Conservation (phyloP, 2,888 invertebrate genomes). For the Apotomis betuletana region DNA sequence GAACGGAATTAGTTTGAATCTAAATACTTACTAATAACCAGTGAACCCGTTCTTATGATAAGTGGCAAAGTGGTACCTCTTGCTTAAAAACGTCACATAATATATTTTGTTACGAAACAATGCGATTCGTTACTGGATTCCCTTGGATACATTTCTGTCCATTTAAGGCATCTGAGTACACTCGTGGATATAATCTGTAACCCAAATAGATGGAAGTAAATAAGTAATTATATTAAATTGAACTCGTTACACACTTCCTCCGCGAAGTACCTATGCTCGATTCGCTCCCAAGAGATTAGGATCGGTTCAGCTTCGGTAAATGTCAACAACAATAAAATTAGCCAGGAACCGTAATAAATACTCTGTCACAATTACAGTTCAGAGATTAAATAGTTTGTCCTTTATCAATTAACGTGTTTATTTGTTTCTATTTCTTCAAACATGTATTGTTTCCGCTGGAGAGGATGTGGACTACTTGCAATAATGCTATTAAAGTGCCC, state of each 20-base stretch:
- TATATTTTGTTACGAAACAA: too few relatives aligned
- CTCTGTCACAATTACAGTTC: slow-evolving; percentile 22
- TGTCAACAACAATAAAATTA: slow-evolving; percentile 22
- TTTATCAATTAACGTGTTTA: slow-evolving; percentile 30
- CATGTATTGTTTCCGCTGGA: slow-evolving; percentile 11
- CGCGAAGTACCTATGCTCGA: background rate
- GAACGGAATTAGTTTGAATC: too few relatives aligned
- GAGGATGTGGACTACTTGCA: background rate
- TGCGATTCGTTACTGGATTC: too few relatives aligned
- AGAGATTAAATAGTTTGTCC: slow-evolving; percentile 37
- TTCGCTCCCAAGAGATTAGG: slow-evolving; percentile 18
- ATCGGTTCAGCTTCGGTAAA: slow-evolving; percentile 19
- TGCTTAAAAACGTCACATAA: too few relatives aligned
- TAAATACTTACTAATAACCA: too few relatives aligned
- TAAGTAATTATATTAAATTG: background rate
- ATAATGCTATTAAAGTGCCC: too few relatives aligned
- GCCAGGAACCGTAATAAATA: slow-evolving; percentile 13
- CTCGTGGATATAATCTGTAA: too few relatives aligned
- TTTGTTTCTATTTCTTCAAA: background rate
- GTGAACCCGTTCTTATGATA: too few relatives aligned
- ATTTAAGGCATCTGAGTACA: too few relatives aligned
- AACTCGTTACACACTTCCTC: background rate
- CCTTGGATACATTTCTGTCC: too few relatives aligned
- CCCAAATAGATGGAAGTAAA: background rate
- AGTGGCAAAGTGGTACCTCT: too few relatives aligned